A percentile compares a stretch with the other conserved stretches of the same genome.
Conservation (phyloP, 2,797 vertebrate genomes). For the Hephaestus fuliginosus region DNA sequence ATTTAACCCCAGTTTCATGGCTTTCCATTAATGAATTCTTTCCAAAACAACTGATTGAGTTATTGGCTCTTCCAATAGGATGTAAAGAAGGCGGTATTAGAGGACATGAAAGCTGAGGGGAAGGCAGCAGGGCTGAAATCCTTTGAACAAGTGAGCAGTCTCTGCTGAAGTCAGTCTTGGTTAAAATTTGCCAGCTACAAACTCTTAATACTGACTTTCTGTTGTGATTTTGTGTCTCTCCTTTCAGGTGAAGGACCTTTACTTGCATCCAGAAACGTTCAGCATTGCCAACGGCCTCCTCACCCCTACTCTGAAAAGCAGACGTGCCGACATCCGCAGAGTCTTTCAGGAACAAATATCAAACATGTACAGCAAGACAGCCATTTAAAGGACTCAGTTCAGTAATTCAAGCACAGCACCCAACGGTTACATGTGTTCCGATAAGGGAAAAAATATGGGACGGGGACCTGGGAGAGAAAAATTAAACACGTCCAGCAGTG, state of each 20-base stretch:
- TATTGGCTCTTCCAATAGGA: slow-evolving; percentile 73
- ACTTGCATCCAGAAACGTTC: slow-evolving; percentile 86
- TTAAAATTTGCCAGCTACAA: neutral
- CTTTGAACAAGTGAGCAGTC: slow-evolving; percentile 84
- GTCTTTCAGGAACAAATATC: slow-evolving; percentile 85
- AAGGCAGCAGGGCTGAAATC: slow-evolving; percentile 87
- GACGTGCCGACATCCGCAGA: slow-evolving; percentile 81
- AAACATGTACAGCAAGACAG: slow-evolving; percentile 83
- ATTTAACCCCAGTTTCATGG: neutral
- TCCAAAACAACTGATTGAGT: neutral
- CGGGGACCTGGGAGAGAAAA: neutral
- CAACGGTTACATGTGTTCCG: slow-evolving; percentile 13
- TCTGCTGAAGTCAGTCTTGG: too few species aligned
- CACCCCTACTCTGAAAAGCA: slow-evolving; percentile 87
- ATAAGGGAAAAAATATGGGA: neutral
- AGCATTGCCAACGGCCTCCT: slow-evolving; percentile 87
- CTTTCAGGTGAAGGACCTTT: slow-evolving; percentile 83
- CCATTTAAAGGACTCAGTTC: slow-evolving; percentile 57
- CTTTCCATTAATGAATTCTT: neutral
- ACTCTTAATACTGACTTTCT: neutral
- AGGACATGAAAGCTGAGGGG: slow-evolving; percentile 83
- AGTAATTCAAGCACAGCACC: neutral
- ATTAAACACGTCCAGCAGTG: slow-evolving; percentile 36
- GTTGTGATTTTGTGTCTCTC: neutral
- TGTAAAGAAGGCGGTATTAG: slow-evolving; percentile 82